phyloP scores from a whole-genome alignment of 1,140 invertebrate species.

The Calliphora vicina region DNA sequence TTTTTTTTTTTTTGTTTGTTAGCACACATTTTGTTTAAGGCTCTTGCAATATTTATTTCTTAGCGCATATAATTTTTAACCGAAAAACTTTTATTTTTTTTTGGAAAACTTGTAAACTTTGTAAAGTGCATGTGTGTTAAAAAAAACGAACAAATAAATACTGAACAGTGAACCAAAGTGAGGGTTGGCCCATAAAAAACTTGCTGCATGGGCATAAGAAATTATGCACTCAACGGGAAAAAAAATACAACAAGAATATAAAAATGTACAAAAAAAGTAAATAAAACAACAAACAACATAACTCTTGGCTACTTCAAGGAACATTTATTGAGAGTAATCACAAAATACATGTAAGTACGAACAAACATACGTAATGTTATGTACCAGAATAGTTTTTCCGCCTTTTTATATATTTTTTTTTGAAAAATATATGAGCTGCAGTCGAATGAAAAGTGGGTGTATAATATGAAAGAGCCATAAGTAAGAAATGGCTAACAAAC shows the following conservation, averaged over 20 bases:
- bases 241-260: neutral
- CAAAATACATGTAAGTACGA: neutral
- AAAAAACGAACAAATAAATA: neutral
- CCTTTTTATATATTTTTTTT: neutral
- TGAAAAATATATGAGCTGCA: slow-evolving; percentile 13
- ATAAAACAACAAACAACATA: neutral
- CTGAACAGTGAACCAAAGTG: too few relatives aligned
- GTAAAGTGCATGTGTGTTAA: slow-evolving; percentile 4
- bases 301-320: slow-evolving; percentile 23
- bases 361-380: neutral
- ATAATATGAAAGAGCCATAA: neutral
- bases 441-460: slow-evolving; percentile 10
- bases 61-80: neutral
- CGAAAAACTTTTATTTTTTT: neutral
- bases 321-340: slow-evolving; percentile 27
- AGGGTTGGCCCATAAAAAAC: neutral
- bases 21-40: too few relatives aligned
- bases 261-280: neutral
- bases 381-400: neutral
- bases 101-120: neutral
- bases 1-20: too few relatives aligned
- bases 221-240: slow-evolving; percentile 16
- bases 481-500: slow-evolving; percentile 30
- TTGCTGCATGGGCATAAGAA: neutral
- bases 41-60: neutral